Evolutionary conservation across 2,113 vertebrate species (phyloP).

Genomic region (Xiphophorus maculatus): DNA sequence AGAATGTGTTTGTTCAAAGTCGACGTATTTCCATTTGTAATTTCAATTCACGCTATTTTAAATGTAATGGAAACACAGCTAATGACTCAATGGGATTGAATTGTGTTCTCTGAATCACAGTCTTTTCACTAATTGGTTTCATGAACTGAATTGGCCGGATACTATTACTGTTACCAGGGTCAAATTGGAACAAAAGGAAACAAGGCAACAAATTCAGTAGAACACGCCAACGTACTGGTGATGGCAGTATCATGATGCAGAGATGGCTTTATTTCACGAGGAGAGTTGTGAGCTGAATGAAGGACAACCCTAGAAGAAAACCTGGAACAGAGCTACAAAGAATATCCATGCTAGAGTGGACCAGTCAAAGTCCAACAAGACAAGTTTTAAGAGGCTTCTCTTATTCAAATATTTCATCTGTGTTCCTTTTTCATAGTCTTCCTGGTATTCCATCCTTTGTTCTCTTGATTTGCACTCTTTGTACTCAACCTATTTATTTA

Average conservation of each 20-base stretch:
- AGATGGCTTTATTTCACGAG: not conserved
- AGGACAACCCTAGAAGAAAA: not conserved
- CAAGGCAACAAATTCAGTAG: not conserved
- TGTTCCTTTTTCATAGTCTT: not conserved
- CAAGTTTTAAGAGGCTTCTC: not conserved
- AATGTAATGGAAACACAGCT: too few relatives aligned
- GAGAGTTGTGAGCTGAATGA: not conserved
- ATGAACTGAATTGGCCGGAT: too few relatives aligned
- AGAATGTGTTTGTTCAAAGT: too few relatives aligned
- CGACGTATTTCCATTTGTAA: too few relatives aligned
- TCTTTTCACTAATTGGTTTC: too few relatives aligned
- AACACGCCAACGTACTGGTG: not conserved
- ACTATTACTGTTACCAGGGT: too few relatives aligned
- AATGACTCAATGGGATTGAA: too few relatives aligned
- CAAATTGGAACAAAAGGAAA: too few relatives aligned
- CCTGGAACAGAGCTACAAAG: too few relatives aligned
- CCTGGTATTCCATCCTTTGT: constrained; percentile 2
- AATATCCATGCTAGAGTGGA: too few relatives aligned
- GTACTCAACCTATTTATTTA: constrained; percentile 38
- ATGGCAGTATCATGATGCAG: not conserved
- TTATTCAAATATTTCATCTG: not conserved
- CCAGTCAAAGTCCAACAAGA: not conserved
- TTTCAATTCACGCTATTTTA: too few relatives aligned
- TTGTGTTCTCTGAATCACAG: too few relatives aligned
- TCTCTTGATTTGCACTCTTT: not conserved